Conservation (phyloP, 2,888 invertebrate genomes). For the Cephus runcator region DNA sequence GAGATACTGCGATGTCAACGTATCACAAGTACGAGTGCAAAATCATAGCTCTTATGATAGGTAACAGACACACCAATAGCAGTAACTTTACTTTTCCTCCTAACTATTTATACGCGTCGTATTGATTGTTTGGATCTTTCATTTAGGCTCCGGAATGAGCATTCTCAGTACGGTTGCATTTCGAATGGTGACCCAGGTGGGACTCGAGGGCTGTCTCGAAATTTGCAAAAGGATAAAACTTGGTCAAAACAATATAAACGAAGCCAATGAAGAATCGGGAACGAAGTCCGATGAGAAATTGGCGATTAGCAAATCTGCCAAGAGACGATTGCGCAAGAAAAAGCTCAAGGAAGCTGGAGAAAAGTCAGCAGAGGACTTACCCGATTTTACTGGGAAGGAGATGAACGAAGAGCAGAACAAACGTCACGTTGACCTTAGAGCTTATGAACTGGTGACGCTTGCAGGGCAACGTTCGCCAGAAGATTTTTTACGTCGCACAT, state of each 20-base stretch:
- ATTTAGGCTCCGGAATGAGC: conserved; percentile 81
- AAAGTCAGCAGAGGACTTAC: not conserved
- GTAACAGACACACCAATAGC: conserved; percentile 56
- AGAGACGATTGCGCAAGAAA: conserved; percentile 45
- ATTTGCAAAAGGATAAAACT: conserved; percentile 66
- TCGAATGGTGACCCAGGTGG: conserved; percentile 80
- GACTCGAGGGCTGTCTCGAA: conserved; percentile 66
- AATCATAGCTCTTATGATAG: conserved; percentile 79
- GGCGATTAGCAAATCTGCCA: conserved; percentile 42
- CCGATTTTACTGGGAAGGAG: conserved; percentile 28
- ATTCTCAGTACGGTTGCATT: conserved; percentile 80
- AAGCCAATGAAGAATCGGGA: not conserved
- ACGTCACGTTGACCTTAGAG: conserved; percentile 63
- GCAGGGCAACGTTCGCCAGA: conserved; percentile 70
- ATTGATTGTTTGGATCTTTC: conserved; percentile 5
- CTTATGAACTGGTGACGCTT: conserved; percentile 77
- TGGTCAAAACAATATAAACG: conserved; percentile 3
- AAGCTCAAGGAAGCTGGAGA: conserved; percentile 38
- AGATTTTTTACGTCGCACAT: conserved; percentile 79
- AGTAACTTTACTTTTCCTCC: not conserved
- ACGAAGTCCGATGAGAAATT: conserved; percentile 13
- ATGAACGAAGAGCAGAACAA: conserved; percentile 62
- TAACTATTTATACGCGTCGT: too few species aligned
- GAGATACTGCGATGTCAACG: conserved; percentile 71
- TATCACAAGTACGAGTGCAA: conserved; percentile 84